Conservation (phyloP, 1,140 invertebrate species). For the Pachypsylla venusta region DNA sequence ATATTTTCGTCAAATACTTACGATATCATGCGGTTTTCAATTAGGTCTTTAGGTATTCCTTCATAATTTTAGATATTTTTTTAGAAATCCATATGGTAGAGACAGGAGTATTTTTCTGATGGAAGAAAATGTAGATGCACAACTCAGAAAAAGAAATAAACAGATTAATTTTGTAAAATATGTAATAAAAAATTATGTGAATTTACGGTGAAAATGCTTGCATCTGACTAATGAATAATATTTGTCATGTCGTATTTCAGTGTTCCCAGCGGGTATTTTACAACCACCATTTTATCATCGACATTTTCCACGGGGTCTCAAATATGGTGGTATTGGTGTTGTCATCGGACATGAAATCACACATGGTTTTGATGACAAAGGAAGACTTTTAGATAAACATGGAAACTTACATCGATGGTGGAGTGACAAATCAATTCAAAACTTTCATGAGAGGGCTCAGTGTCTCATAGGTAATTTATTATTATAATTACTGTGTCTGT, state of each 20-base stretch:
- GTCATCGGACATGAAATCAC: slow-evolving; percentile 55
- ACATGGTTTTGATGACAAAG: slow-evolving; percentile 51
- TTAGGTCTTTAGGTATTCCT: no score
- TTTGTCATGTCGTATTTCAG: slow-evolving; percentile 30
- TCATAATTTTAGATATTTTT: no score
- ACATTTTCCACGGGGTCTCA: slow-evolving; percentile 59
- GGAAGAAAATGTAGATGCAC: background rate
- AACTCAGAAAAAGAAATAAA: no score
- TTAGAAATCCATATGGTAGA: background rate
- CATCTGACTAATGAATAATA: no score
- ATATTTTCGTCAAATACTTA: no score
- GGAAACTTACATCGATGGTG: slow-evolving; percentile 65
- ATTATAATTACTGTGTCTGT: no score
- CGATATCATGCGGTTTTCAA: no score
- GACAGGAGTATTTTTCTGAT: background rate
- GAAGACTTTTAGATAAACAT: slow-evolving; percentile 47
- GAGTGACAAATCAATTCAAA: slow-evolving; percentile 43
- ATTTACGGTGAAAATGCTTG: no score
- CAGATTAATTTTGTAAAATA: no score
- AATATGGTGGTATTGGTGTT: slow-evolving; percentile 60
- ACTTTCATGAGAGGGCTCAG: slow-evolving; percentile 50
- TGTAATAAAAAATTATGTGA: no score
- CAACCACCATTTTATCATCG: slow-evolving; percentile 82
- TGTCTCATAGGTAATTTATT: slow-evolving; percentile 62
- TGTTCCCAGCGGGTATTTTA: slow-evolving; percentile 83